phyloP scores from a whole-genome alignment of 1,140 invertebrate species.

The Bilobella aurantiaca region DNA sequence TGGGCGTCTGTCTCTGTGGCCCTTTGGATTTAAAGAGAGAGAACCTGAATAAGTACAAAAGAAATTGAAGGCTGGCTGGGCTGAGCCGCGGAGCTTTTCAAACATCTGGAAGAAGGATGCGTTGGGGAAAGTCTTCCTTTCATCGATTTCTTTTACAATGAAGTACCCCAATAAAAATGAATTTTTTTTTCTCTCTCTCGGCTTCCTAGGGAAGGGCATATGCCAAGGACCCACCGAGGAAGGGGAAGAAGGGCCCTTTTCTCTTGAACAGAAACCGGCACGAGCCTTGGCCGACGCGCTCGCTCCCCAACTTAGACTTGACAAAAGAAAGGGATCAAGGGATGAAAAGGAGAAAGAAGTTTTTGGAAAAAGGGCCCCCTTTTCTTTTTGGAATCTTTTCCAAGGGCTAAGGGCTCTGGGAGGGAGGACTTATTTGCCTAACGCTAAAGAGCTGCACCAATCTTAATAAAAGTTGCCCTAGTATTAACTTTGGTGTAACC shows the following conservation, averaged over 20 bases:
- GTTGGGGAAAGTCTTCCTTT: not conserved
- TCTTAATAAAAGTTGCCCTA: no score
- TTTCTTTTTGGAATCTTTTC: not conserved
- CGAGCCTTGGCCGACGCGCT: no score
- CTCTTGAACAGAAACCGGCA: no score
- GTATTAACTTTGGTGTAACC: no score
- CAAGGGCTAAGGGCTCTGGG: no score
- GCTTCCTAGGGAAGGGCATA: not conserved
- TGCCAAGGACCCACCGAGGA: no score
- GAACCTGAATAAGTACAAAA: not conserved
- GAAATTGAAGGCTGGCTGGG: no score
- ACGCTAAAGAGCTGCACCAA: no score
- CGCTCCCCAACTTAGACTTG: no score
- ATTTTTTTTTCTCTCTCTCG: not conserved
- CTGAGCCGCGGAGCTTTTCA: not conserved
- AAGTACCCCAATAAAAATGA: not conserved
- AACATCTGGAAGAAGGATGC: not conserved
- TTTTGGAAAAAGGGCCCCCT: not conserved
- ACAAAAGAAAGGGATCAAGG: no score
- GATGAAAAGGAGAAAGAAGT: not conserved
- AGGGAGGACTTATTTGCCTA: no score
- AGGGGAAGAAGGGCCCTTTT: no score
- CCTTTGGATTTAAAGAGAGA: not conserved
- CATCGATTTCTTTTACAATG: not conserved
- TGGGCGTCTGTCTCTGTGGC: not conserved